A percentile compares a stretch with the other conserved stretches of the same genome.
Conservation (phyloP, 2,888 invertebrate genomes). For the Bhutanitis thaidina region DNA sequence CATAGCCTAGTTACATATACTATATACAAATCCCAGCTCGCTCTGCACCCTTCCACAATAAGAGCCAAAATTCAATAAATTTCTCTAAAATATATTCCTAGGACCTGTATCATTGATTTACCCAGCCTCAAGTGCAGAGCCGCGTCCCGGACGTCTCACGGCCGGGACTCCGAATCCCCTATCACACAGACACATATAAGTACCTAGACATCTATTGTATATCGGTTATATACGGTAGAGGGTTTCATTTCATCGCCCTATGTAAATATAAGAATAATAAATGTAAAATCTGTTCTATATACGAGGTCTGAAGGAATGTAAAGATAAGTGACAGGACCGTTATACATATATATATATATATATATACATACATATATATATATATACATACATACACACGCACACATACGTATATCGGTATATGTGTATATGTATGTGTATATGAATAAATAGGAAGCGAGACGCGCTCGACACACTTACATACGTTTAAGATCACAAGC, state of each 20-base stretch:
- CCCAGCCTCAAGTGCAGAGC: conserved; percentile 6
- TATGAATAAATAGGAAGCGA: too few relatives aligned
- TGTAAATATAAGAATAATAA: too few relatives aligned
- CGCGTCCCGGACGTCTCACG: conserved; percentile 3
- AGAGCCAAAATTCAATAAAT: conserved; percentile 5
- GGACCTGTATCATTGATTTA: neutral
- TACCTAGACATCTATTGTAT: neutral
- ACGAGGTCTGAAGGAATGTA: neutral
- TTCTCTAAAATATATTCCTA: conserved; percentile 3
- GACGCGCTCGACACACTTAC: neutral
- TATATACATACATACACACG: neutral
- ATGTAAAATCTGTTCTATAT: neutral
- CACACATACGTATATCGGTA: neutral
- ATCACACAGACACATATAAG: neutral
- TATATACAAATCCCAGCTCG: neutral
- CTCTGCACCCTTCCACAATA: conserved; percentile 1
- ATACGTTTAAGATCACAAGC: neutral
- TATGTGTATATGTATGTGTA: too few relatives aligned
- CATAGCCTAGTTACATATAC: neutral
- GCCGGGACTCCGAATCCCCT: neutral
- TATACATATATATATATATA: neutral
- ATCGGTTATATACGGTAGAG: neutral
- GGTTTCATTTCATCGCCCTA: too few relatives aligned
- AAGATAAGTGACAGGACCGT: neutral
- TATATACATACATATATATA: too few relatives aligned